Evolutionary conservation across 2,888 invertebrate genomes (phyloP).

Genomic region (Cephus pulcher): DNA sequence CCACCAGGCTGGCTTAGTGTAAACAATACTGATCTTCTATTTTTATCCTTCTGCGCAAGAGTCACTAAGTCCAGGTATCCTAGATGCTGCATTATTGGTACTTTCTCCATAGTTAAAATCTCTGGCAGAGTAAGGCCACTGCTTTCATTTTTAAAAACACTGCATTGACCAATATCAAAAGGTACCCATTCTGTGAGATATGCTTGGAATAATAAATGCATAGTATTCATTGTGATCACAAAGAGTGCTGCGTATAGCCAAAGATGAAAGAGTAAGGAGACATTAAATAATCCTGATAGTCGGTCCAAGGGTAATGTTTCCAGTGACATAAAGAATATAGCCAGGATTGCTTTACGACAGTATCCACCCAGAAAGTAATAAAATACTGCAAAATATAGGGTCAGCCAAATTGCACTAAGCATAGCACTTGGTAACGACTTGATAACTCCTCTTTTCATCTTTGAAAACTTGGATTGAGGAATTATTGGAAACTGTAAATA

Average conservation of each 20-base stretch:
- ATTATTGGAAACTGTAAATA: constrained; percentile 77
- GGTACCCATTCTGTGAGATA: constrained; percentile 77
- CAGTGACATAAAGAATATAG: constrained; percentile 69
- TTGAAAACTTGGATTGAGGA: constrained; percentile 76
- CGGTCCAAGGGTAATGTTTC: constrained; percentile 70
- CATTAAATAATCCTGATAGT: constrained; percentile 66
- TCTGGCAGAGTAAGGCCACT: constrained; percentile 70
- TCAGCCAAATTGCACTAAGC: constrained; percentile 73
- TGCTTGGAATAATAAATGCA: constrained; percentile 78
- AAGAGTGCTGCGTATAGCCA: constrained; percentile 80
- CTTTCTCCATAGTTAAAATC: constrained; percentile 71
- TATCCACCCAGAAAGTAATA: constrained; percentile 75
- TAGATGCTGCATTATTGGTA: constrained; percentile 79
- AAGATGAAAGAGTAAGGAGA: constrained; percentile 72
- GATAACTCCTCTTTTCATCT: constrained; percentile 73
- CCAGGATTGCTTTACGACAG: constrained; percentile 69
- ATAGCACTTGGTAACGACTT: constrained; percentile 72
- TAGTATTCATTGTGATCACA: constrained; percentile 76
- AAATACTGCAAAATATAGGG: constrained; percentile 71
- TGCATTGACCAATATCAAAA: constrained; percentile 72
- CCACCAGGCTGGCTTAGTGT: constrained; percentile 85
- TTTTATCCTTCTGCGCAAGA: constrained; percentile 73
- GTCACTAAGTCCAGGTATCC: constrained; percentile 81
- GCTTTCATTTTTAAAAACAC: constrained; percentile 49
- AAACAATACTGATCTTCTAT: constrained; percentile 76